phyloP scores from a whole-genome alignment of 2,888 invertebrate species.

The Rotaria macrura region DNA sequence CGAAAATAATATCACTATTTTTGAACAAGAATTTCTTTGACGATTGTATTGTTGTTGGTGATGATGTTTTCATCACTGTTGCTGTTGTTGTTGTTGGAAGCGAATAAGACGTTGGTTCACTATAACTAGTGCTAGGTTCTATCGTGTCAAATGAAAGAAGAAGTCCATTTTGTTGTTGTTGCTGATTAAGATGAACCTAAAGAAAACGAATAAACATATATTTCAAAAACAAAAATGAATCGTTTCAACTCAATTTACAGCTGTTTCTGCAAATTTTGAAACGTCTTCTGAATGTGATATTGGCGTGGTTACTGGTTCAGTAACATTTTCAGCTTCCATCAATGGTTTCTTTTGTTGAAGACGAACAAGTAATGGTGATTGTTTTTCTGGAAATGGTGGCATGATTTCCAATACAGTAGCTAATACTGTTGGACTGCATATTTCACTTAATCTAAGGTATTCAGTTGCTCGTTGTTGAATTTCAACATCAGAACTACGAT shows the following conservation, averaged over 20 bases:
- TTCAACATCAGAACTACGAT: constrained; percentile 93
- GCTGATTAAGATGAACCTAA: not conserved
- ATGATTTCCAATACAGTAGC: constrained; percentile 97
- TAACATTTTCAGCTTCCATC: not conserved
- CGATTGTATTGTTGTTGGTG: not conserved
- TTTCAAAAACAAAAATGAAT: not conserved
- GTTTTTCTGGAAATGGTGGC: constrained; percentile 97
- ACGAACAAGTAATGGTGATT: constrained; percentile 90
- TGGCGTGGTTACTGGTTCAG: not conserved
- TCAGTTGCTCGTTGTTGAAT: constrained; percentile 94
- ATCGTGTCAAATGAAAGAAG: not conserved
- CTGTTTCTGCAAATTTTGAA: not conserved
- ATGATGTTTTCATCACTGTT: too few relatives aligned
- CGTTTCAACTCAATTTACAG: not conserved
- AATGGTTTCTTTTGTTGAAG: constrained; percentile 74
- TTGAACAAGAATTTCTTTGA: constrained; percentile 66
- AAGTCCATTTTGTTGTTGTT: constrained; percentile 14
- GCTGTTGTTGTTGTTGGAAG: not conserved
- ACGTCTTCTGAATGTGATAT: not conserved
- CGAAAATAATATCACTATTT: constrained; percentile 93
- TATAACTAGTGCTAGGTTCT: not conserved
- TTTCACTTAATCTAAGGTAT: constrained; percentile 85
- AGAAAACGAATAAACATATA: too few relatives aligned
- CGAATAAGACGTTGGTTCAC: not conserved
- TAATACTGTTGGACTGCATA: constrained; percentile 87